Evolutionary conservation across 2,113 vertebrate species (phyloP).

Genomic region (Rhegmatorhina hoffmannsi): DNA sequence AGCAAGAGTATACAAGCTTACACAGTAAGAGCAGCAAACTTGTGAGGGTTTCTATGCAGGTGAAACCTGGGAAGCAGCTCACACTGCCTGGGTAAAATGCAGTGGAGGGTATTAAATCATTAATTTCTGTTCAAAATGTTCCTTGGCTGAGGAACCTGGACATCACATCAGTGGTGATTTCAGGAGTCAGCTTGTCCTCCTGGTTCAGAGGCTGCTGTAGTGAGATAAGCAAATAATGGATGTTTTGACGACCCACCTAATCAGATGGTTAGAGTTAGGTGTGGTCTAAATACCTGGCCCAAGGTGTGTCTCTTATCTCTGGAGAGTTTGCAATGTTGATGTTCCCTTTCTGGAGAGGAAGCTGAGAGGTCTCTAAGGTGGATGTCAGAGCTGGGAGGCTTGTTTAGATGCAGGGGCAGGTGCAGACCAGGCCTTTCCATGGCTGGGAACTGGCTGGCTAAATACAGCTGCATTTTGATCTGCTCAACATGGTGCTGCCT

Average conservation of each 20-base stretch:
- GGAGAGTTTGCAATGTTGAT: neutral
- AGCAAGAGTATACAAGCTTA: neutral
- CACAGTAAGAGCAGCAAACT: neutral
- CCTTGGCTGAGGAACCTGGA: neutral
- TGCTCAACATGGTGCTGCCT: neutral
- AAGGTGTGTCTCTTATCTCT: neutral
- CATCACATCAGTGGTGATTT: neutral
- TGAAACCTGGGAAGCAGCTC: neutral
- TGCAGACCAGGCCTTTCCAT: neutral
- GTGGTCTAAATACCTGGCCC: neutral
- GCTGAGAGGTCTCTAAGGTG: neutral
- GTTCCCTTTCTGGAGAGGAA: neutral
- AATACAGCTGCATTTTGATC: neutral
- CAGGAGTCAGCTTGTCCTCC: neutral
- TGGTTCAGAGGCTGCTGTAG: neutral
- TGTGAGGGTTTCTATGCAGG: neutral
- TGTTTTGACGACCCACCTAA: neutral
- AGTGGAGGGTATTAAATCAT: neutral
- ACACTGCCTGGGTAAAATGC: neutral
- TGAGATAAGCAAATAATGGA: neutral
- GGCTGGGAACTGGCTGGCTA: neutral
- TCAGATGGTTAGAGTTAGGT: neutral
- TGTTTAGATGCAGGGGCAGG: neutral
- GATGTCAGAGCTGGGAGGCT: neutral
- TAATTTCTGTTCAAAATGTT: neutral